Evolutionary conservation across 2,113 vertebrate genomes (phyloP), one percentile per base, ranked within the genome.

Genomic region (Indri indri): DNA sequence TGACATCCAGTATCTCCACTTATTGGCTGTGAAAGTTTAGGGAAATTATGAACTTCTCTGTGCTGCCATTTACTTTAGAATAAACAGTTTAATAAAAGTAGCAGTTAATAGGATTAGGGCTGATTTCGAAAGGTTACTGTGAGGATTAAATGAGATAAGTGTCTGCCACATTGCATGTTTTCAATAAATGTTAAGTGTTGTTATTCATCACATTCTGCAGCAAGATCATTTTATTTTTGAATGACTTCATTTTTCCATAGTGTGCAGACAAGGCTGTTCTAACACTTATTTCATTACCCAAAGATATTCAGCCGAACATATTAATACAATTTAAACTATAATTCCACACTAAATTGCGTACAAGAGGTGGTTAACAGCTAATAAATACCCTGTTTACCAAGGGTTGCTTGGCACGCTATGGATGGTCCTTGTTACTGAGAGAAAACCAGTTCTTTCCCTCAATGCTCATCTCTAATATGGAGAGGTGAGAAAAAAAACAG

Each of bases 191-290:
- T 61, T 86, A 86, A 52, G 32, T 57, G 59, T 81, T 83, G 42
- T 61, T 54, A 68, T 57, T 91, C 50, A 94, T 80, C 61, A 22
- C 10, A 22, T 59, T 91, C 37, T 23, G 7, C 34, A 37, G 42
- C 37, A 70, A 93, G 66, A 50, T 80, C 27, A 47, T 61, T 94
- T 95, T 54, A 30, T 11, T 83, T 97, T 87, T 17, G 88, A 96
- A 74, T 12, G 87, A 22, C 47, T 95, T 92, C 71, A 63, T 68
- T 97, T 98, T 98, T 97, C 90, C 93, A 71, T 22, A 90, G 23
- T 40, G 18, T 42, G 73, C 57, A 85, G 81, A 92, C 86, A 37
- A 98, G 97, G 79, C 71, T 88, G 63, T 96, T 94, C 0, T 0
- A 0, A 97, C 68, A 88, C 88, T 91, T 98, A 88, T 68, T 91